Evolutionary conservation across 2,797 vertebrate species (phyloP).

Genomic region (Platyrinchus mystaceus): DNA sequence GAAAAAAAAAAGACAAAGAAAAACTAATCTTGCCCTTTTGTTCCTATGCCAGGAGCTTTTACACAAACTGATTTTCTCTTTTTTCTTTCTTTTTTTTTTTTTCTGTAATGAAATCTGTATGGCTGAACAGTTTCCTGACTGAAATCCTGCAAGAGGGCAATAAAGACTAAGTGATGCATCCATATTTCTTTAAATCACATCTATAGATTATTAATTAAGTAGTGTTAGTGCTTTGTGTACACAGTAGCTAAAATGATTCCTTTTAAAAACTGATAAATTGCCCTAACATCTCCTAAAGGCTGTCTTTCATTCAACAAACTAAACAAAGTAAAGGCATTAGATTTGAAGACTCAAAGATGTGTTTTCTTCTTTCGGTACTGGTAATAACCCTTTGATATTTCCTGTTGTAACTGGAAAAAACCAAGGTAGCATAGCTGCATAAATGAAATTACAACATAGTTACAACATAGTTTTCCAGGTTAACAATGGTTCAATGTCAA

Average conservation of each 20-base stretch:
- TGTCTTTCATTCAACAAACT: neutral
- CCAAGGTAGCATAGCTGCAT: neutral
- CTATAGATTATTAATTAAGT: neutral
- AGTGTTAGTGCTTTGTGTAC: neutral
- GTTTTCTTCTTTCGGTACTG: neutral
- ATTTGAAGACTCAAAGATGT: neutral
- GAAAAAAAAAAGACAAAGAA: neutral
- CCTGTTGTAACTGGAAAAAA: neutral
- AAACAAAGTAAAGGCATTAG: neutral
- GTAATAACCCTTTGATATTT: neutral
- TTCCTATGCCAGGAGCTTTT: neutral
- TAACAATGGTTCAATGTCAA: neutral
- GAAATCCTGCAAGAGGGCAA: neutral
- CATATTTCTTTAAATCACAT: neutral
- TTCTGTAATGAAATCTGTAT: neutral
- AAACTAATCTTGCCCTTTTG: neutral
- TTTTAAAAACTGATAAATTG: neutral
- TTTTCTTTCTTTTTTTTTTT: neutral
- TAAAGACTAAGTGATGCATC: neutral
- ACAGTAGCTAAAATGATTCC: neutral
- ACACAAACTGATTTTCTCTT: neutral
- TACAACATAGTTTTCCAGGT: neutral
- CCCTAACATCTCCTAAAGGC: neutral
- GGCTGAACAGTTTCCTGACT: neutral
- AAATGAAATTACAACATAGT: neutral